phyloP scores from a whole-genome alignment of 2,888 invertebrate species.

The Idaea straminata region DNA sequence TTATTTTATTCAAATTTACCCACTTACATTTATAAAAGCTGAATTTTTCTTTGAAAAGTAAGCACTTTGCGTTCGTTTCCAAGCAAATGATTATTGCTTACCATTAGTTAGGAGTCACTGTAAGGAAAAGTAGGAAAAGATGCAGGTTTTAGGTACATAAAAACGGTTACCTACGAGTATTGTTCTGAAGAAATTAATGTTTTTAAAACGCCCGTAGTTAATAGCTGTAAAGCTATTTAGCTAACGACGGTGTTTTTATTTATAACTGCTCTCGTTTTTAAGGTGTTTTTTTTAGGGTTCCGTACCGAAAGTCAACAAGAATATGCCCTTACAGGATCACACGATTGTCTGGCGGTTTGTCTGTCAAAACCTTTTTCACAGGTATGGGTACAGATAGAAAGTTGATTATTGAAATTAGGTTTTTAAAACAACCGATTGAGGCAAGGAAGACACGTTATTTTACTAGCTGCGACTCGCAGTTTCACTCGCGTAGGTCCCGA shows the following conservation, averaged over 20 bases:
- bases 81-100: slow-evolving; percentile 2
- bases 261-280: neutral
- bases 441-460: too few relatives aligned
- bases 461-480: too few relatives aligned
- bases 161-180: neutral
- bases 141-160: neutral
- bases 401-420: too few relatives aligned
- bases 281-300: neutral
- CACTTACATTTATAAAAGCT: slow-evolving; percentile 3
- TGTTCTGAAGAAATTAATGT: neutral
- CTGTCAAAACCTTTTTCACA: too few relatives aligned
- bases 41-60: neutral
- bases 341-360: too few relatives aligned
- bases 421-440: too few relatives aligned
- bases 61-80: slow-evolving; percentile 2
- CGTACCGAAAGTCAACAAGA: neutral
- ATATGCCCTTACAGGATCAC: too few relatives aligned
- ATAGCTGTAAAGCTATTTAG: neutral
- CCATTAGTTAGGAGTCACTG: slow-evolving; percentile 2
- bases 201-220: neutral
- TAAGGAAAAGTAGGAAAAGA: neutral
- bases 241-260: neutral
- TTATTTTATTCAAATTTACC: slow-evolving; percentile 2
- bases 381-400: too few relatives aligned
- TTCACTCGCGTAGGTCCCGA: too few relatives aligned